A percentile compares a stretch with the other conserved stretches of the same genome.
These are phyloP conservation scores for Xanthia togata DNA, from an alignment of 2,888 invertebrate genomes.

Conservation along the genomic window DNA sequence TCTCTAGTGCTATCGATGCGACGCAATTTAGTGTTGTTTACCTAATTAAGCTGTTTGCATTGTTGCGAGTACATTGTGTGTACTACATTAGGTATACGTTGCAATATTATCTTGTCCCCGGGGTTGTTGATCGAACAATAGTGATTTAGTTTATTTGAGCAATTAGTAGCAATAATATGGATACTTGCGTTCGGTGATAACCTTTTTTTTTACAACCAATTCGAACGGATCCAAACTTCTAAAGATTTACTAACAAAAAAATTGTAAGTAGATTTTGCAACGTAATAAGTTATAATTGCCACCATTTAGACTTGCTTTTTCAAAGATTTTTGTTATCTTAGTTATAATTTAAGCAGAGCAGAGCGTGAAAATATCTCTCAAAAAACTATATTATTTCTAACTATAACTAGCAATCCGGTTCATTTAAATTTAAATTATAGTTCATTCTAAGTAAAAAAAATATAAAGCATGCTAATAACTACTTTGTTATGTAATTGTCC, in stretches of 20 bases:
- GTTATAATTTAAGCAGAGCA: not conserved
- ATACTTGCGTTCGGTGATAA: not conserved
- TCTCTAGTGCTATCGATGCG: not conserved
- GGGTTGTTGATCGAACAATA: not conserved
- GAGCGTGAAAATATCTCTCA: not conserved
- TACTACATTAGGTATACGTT: not conserved
- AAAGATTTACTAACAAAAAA: not conserved
- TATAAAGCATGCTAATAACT: too few relatives aligned
- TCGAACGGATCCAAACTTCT: too few relatives aligned
- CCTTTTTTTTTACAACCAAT: not conserved
- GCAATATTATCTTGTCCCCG: not conserved
- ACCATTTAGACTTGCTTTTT: not conserved
- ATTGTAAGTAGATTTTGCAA: not conserved
- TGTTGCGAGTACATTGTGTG: not conserved
- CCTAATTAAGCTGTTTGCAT: constrained; percentile 12
- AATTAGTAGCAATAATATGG: not conserved
- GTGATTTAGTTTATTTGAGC: too few relatives aligned
- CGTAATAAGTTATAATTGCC: not conserved
- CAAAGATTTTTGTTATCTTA: not conserved
- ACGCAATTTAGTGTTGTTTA: constrained; percentile 18
- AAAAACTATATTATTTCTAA: not conserved
- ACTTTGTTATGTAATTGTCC: too few relatives aligned
- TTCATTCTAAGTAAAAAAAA: too few relatives aligned
- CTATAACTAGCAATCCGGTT: not conserved
- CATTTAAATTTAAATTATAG: not conserved